A percentile compares a stretch with the other conserved stretches of the same genome.
These are phyloP conservation scores for Formicarius rufipectus DNA, from an alignment of 2,113 vertebrate genomes.

Conservation along the genomic window DNA sequence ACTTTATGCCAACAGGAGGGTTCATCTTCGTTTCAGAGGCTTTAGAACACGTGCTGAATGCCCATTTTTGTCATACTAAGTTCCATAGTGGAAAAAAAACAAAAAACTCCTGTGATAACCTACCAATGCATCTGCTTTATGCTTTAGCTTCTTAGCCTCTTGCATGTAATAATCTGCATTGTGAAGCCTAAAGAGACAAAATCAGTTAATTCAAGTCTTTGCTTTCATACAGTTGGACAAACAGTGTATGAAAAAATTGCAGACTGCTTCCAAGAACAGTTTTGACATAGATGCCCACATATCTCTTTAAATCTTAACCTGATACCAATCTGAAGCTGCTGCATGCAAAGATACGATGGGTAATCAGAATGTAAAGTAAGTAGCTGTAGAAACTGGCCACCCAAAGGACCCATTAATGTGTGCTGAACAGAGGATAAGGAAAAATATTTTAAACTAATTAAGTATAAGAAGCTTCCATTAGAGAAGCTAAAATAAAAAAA, in stretches of 20 bases:
- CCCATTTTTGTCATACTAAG: background rate
- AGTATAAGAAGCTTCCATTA: background rate
- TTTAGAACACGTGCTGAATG: background rate
- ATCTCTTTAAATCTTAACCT: slow-evolving; percentile 32
- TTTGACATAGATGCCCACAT: background rate
- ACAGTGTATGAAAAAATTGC: background rate
- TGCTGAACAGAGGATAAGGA: slow-evolving; percentile 23
- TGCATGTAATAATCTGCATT: slow-evolving; percentile 95
- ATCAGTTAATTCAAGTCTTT: slow-evolving; percentile 18
- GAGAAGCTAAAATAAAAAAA: background rate
- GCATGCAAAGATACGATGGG: slow-evolving; percentile 17
- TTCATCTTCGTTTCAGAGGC: background rate
- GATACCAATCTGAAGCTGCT: slow-evolving; percentile 9
- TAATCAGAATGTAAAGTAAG: slow-evolving; percentile 32
- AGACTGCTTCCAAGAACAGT: slow-evolving; percentile 11
- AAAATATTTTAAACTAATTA: slow-evolving; percentile 25
- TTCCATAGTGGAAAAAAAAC: background rate
- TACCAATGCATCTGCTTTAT: slow-evolving; percentile 96
- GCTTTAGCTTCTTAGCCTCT: slow-evolving; percentile 94
- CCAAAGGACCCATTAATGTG: slow-evolving; percentile 28
- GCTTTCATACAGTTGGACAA: background rate
- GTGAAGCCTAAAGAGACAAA: slow-evolving; percentile 83
- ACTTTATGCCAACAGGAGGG: background rate
- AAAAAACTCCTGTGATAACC: background rate
- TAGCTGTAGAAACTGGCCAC: slow-evolving; percentile 3